Evolutionary conservation across 23 tunicate genomes (phyloP).

Genomic region (Diplosoma virens): DNA sequence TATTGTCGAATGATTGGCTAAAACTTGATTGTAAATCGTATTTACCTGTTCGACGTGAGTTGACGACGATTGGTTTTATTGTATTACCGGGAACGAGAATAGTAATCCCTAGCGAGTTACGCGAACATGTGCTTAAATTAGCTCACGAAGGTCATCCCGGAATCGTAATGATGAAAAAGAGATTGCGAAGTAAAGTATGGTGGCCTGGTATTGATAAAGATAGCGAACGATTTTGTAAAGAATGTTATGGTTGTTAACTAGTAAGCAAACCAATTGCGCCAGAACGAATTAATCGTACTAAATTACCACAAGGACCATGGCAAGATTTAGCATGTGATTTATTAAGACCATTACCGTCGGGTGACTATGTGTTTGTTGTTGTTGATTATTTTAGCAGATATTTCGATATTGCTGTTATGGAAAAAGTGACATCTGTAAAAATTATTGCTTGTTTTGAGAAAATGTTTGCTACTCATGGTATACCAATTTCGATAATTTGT

Average conservation of each 20-base stretch:
- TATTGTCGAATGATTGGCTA: no score
- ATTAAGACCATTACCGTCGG: constrained; percentile 1
- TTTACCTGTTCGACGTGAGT: no score
- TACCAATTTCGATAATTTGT: neutral
- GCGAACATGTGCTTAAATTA: constrained; percentile 1
- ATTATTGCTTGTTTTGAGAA: neutral
- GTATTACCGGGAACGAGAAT: constrained; percentile 19
- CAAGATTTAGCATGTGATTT: constrained; percentile 1
- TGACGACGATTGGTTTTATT: neutral
- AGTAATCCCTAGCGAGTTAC: constrained; percentile 7
- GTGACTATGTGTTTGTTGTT: constrained; percentile 6
- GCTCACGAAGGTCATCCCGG: constrained; percentile 34
- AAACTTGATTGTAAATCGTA: no score
- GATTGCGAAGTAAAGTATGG: constrained; percentile 17
- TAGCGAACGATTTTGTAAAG: constrained; percentile 15
- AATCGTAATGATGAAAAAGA: constrained; percentile 12
- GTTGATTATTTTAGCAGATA: constrained; percentile 27
- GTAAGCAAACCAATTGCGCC: neutral
- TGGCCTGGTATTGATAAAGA: no score
- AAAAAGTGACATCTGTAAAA: neutral
- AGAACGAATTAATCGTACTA: constrained; percentile 22
- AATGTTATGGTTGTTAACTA: constrained; percentile 22
- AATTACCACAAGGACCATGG: constrained; percentile 21
- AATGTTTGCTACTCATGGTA: constrained; percentile 23
- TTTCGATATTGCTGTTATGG: constrained; percentile 13